Base-by-base conservation (phyloP, 2,888 invertebrate species). In the Coecobrya sp. region DNA sequence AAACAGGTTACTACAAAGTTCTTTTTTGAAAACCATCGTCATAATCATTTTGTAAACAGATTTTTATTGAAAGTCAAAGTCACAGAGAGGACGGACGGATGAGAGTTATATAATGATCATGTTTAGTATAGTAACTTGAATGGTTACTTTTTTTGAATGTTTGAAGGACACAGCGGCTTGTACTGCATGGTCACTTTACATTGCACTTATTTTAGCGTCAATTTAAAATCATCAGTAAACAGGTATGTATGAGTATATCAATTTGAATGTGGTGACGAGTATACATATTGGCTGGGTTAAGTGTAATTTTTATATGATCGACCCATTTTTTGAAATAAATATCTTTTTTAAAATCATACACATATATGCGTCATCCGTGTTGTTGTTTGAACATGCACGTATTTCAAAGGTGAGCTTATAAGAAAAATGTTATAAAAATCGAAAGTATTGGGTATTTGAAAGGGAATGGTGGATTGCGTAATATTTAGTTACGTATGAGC, bases 11-110 rank as follows among this genome's bases (percentile, higher is more conserved):
- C n/a, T n/a, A n/a, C n/a, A n/a, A n/a, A n/a, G n/a, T n/a, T n/a
- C n/a, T n/a, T n/a, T n/a, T n/a, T n/a, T n/a, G n/a, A n/a, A n/a
- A n/a, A n/a, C n/a, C n/a, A n/a, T n/a, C n/a, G n/a, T n/a, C n/a
- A n/a, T n/a, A n/a, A n/a, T n/a, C n/a, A n/a, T n/a, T n/a, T n/a
- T n/a, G n/a, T n/a, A n/a, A n/a, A n/a, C n/a, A n/a, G n/a, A n/a
- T n/a, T n/a, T n/a, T n/a, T n/a, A 36, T 36, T 36, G 76, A 76
- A 76, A 76, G 76, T 76, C 76, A 76, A 76, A 76, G 76, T 49
- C 76, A 76, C 36, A 30, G 2, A 22, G 68, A 3, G 8, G 16
- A 27, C 22, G 25, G 2, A 36, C 36, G 36, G 7, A 36, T 36
- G 7, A 36, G 2, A 36, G 36, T 36, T 36, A 36, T 36, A 27